Base-by-base conservation (phyloP, 2,888 invertebrate genomes). In the Thecophora atra region DNA sequence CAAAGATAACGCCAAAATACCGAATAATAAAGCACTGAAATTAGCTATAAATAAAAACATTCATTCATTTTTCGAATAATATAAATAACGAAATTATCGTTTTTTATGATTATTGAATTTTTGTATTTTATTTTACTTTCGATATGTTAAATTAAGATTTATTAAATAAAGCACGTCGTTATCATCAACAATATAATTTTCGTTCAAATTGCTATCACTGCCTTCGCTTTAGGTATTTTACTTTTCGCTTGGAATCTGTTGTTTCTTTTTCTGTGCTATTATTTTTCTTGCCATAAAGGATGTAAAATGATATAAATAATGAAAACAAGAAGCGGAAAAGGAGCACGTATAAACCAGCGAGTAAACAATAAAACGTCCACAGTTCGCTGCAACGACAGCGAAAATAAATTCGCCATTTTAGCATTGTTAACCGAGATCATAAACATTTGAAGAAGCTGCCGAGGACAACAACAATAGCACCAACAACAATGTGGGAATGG, bases 121-220 rank as follows among this genome's bases (percentile, higher is more conserved):
- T 37, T 37, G 6, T 8, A 0, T 37, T 37, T 11, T 11, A 8
- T 37, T 37, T 37, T 2, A 37, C 11, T 37, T 37, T 2, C 11
- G 37, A 37, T 37, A 11, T 37, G 37, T 6, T 37, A 8, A 11
- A 37, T 8, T 8, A 37, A 37, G 37, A 37, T 37, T 37, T 11
- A 11, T 11, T 11, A 37, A 6, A 37, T 37, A 37, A 37, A 37
- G 11, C 2, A 11, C 37, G 37, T 37, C 37, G 37, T 8, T 1
- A 37, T 51, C 73, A 52, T 62, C 64, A 73, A 64, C 68, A 73
- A 73, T 73, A 71, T 73, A 73, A 73, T 73, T 68, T 73, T 63
- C 19, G 71, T 26, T 67, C 58, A 44, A 73, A 60, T 47, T 42
- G 26, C 26, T 1, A 24, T 24, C 5, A 7, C 26, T 56, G 7